Percentiles rank a stretch among this genome's conserved stretches.
Conservation (phyloP, 2,888 invertebrate genomes). For the Nomada hirtipes region DNA sequence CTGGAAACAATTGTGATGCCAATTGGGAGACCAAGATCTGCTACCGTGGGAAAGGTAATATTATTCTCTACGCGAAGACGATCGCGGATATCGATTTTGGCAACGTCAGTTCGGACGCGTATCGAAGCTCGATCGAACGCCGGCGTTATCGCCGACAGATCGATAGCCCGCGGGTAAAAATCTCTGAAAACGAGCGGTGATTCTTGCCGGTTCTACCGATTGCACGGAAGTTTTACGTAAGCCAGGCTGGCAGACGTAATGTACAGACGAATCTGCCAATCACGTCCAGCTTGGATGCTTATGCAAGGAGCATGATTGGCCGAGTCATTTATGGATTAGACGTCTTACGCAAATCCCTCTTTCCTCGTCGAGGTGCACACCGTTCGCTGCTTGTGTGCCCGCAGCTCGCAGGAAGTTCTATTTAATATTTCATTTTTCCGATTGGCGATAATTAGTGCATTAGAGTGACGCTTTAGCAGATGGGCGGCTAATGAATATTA, state of each 20-base stretch:
- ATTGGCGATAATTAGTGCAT: constrained; percentile 45
- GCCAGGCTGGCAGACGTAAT: constrained; percentile 58
- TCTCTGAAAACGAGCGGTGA: constrained; percentile 28
- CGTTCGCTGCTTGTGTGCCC: background rate
- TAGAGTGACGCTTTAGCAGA: constrained; percentile 47
- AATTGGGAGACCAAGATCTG: no score
- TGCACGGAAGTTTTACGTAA: constrained; percentile 64
- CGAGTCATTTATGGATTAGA: constrained; percentile 69
- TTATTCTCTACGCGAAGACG: no score
- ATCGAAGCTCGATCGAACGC: background rate
- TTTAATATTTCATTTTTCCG: constrained; percentile 42
- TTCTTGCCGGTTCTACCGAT: constrained; percentile 38
- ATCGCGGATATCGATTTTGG: background rate
- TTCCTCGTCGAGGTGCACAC: background rate
- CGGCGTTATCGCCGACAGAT: constrained; percentile 14
- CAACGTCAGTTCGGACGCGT: no score
- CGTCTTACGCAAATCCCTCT: constrained; percentile 67
- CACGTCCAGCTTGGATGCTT: constrained; percentile 62
- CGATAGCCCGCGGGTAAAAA: constrained; percentile 21
- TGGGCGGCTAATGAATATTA: constrained; percentile 58
- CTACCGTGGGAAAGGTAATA: no score
- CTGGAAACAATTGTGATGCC: no score
- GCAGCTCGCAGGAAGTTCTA: background rate
- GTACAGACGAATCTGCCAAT: constrained; percentile 69
- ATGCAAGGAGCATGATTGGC: constrained; percentile 68